Evolutionary conservation across 2,113 vertebrate species (phyloP), one percentile per base, ranked within the genome.

Genomic region (Phocoena phocoena): DNA sequence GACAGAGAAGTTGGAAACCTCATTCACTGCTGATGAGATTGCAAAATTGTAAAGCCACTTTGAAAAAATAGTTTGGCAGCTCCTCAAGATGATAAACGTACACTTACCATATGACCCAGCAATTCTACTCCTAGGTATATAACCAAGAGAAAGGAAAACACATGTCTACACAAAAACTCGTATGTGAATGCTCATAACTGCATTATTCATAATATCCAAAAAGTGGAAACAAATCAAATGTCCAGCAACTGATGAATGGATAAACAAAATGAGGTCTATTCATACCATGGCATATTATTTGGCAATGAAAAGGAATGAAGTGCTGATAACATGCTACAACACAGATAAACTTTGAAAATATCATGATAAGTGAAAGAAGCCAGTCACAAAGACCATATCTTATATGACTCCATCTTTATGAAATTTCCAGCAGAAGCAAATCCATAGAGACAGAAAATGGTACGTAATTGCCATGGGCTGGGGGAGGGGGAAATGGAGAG

Each of bases 241-340:
- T 50, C 70, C 38, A 89, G 83, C 71, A 85, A 73, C 6, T 17
- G 12, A 84, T 36, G 11, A 87, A 71, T 28, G 20, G 21, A 89
- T 63, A 94, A 93, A 88, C 18, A 93, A 84, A 91, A 87, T 55
- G 4, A 93, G 58, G 33, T 70, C 28, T 62, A 80, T 70, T 83
- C n/a, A 62, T 20, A 92, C 9, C 88, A 76, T 84, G 67, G 36
- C 33, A 60, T 82, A 93, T 58, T 85, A 95, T 77, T 63, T 68
- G 67, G 26, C 73, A 77, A 88, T 62, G 23, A 96, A 91, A 95
- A 67, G 55, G 6, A 94, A 92, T 77, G 28, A 92, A 94, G 23
- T 55, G 74, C n/a, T 63, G 25, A 81, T 31, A 83, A 79, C 44
- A 80, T 55, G 83, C 79, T 80, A 55, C 8, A 28, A 28, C 41